phyloP scores from a whole-genome alignment of 2,797 vertebrate genomes.

The Coendou prehensilis region DNA sequence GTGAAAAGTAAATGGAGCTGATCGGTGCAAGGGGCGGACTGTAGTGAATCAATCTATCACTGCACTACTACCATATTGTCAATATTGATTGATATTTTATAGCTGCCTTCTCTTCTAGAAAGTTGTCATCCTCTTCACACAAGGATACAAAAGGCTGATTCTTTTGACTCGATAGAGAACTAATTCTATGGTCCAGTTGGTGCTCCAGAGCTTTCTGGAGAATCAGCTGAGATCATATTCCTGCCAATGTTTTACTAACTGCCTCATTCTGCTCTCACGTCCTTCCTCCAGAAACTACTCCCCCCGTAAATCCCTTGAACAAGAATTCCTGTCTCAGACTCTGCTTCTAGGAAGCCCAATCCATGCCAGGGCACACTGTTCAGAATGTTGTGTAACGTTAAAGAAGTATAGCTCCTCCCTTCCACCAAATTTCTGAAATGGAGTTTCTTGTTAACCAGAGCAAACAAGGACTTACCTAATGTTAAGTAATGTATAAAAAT shows the following conservation, averaged over 20 bases:
- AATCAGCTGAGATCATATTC: slow-evolving; percentile 16
- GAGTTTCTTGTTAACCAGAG: slow-evolving; percentile 27
- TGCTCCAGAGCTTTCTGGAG: not conserved
- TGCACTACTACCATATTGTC: not conserved
- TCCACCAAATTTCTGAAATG: slow-evolving; percentile 2
- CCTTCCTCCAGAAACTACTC: slow-evolving; percentile 35
- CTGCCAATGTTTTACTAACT: not conserved
- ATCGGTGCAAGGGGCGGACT: not conserved
- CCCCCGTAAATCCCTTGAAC: not conserved
- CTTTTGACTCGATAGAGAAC: not conserved
- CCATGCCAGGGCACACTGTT: not conserved
- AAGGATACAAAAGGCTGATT: not conserved
- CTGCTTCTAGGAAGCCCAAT: not conserved
- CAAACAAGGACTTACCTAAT: not conserved
- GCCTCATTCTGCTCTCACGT: not conserved
- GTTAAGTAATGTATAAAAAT: slow-evolving; percentile 5
- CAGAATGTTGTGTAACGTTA: slow-evolving; percentile 24
- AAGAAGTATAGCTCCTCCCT: not conserved
- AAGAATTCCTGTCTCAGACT: slow-evolving; percentile 21
- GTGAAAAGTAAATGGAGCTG: not conserved
- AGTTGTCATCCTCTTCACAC: not conserved
- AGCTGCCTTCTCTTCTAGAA: not conserved
- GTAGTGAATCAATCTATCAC: not conserved
- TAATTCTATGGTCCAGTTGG: not conserved
- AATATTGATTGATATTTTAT: not conserved